Evolutionary conservation across 2,888 invertebrate genomes (phyloP), one percentile per base, ranked within the genome.

Genomic region (Drosophila gaucha): DNA sequence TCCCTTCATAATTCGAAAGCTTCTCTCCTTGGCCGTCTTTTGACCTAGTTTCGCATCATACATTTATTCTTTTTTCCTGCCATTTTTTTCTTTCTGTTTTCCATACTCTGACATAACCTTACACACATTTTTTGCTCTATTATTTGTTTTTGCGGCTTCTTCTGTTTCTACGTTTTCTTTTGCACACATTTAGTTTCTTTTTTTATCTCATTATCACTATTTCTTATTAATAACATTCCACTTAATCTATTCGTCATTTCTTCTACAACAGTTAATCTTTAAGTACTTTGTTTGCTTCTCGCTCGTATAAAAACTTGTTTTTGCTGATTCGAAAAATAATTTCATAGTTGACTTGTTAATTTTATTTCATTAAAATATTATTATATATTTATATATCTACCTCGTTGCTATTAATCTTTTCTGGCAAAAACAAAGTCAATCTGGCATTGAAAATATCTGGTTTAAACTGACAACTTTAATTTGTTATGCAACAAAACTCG

Each of bases 201-300:
- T 16, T 52, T 24, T 16, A 63, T 54, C 50, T 56, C 9, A 51
- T 69, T 63, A 60, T 31, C 60, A 31, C 60, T 39, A 9, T 47
- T 22, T 5, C 63, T 16, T 31, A 10, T 22, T 22, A 63, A 39
- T 38, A 33, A 16, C 10, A 47, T 20, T 46, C 26, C n/a, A 60
- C 26, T 39, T 2, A 20, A 24, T 46, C 18, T 22, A 8, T 10
- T 6, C 5, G n/a, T 16, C 18, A 14, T 22, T 6, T 10, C 18
- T 31, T 16, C 26, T 8, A 24, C 14, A 16, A n/a, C 18, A 24
- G 14, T 16, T 26, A n/a, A 46, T 38, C 9, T 1, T 20, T n/a
- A n/a, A n/a, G n/a, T n/a, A n/a, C n/a, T n/a, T n/a, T n/a, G n/a
- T n/a, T n/a, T n/a, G n/a, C n/a, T n/a, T n/a, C n/a, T n/a, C n/a